Percentiles rank a stretch among this genome's conserved stretches.
Conservation (phyloP, 37 sponge, comb jelly and placozoan genomes). For the Spongilla lacustris region DNA sequence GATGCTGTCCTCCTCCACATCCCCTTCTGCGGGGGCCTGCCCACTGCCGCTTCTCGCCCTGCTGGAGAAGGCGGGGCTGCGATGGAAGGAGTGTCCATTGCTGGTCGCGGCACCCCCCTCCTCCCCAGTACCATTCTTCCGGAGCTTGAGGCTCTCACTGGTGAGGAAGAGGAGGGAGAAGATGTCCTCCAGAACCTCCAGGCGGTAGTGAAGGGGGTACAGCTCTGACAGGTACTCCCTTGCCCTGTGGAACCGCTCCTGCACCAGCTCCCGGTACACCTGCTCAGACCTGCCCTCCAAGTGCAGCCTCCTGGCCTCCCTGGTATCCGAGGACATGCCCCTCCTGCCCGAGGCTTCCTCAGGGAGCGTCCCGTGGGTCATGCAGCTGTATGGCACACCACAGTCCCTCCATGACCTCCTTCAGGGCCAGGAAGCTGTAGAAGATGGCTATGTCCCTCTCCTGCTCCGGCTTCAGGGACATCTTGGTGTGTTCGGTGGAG, state of each 20-base stretch:
- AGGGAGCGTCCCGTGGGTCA: conserved; percentile 20
- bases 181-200: conserved; percentile 93
- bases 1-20: background rate
- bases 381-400: conserved; percentile 44
- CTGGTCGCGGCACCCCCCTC: background rate
- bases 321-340: too few relatives aligned
- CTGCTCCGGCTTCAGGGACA: conserved; percentile 67
- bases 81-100: too few relatives aligned
- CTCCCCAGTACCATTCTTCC: background rate
- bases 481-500: conserved; percentile 17
- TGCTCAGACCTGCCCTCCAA: background rate
- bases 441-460: conserved; percentile 87
- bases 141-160: conserved; percentile 47
- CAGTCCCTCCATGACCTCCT: conserved; percentile 75
- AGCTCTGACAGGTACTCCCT: conserved; percentile 60
- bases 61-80: too few relatives aligned
- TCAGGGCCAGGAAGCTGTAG: conserved; percentile 77
- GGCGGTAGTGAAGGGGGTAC: conserved; percentile 73
- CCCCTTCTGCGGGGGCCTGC: too few relatives aligned
- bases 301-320: background rate
- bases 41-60: too few relatives aligned
- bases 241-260: conserved; percentile 61
- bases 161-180: conserved; percentile 89
- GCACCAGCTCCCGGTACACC: conserved; percentile 4
- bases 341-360: background rate